Conservation (phyloP, 2,888 invertebrate genomes). For the Diachrysia chrysitis region DNA sequence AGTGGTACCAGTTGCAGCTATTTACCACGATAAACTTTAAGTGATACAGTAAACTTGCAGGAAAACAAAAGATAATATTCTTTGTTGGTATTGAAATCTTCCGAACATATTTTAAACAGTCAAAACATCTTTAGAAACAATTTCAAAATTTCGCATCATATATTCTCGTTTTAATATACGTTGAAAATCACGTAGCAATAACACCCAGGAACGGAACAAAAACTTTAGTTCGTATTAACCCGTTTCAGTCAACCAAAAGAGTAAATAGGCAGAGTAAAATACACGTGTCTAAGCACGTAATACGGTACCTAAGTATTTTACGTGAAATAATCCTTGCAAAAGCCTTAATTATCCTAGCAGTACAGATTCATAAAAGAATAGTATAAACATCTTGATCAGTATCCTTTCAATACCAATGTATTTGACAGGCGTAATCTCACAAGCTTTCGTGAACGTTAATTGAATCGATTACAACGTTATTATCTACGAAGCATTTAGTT, state of each 20-base stretch:
- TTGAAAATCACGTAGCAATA: too few relatives aligned
- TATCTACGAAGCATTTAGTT: not conserved
- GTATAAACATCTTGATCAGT: not conserved
- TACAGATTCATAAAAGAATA: not conserved
- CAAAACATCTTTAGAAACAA: not conserved
- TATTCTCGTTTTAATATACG: too few relatives aligned
- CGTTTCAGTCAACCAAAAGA: too few relatives aligned
- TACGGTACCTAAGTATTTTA: too few relatives aligned
- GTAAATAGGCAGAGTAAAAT: too few relatives aligned
- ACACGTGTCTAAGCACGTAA: too few relatives aligned
- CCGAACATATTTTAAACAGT: not conserved
- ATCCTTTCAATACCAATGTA: not conserved
- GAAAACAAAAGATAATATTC: not conserved
- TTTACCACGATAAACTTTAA: not conserved
- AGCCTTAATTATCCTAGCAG: too few relatives aligned
- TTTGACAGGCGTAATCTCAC: not conserved
- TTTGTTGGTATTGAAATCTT: not conserved
- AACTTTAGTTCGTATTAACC: too few relatives aligned
- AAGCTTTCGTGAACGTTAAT: not conserved
- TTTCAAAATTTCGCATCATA: not conserved
- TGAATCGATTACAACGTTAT: not conserved
- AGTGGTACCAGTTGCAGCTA: conserved; percentile 1
- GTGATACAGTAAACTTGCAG: not conserved
- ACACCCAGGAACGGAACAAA: too few relatives aligned
- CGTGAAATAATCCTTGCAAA: too few relatives aligned